These are phyloP conservation scores for Andrena bicolor DNA, from an alignment of 2,888 invertebrate genomes.

Conservation along the genomic window DNA sequence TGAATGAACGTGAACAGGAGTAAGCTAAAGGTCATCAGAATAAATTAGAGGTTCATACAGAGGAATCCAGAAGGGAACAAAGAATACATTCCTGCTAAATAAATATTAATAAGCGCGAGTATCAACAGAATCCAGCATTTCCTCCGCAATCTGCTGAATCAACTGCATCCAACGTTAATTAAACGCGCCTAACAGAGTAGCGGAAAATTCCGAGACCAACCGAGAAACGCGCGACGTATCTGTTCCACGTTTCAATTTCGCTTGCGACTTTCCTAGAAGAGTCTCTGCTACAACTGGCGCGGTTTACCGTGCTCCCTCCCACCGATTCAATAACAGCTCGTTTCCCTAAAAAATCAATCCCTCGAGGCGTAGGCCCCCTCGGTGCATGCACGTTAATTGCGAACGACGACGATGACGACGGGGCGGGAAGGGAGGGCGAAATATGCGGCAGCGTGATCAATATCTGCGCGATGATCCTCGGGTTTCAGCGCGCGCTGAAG, in stretches of 20 bases:
- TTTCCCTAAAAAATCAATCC: slow-evolving; percentile 36
- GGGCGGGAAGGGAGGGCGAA: slow-evolving; percentile 1
- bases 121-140: slow-evolving; percentile 17
- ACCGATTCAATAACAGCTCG: slow-evolving; percentile 7
- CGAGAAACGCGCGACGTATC: no score
- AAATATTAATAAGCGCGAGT: slow-evolving; percentile 23
- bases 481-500: slow-evolving; percentile 28
- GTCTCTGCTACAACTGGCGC: neutral
- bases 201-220: no score
- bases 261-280: slow-evolving; percentile 11
- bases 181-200: slow-evolving; percentile 2
- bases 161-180: neutral
- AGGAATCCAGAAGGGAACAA: neutral
- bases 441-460: slow-evolving; percentile 38
- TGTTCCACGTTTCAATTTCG: slow-evolving; percentile 7
- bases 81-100: neutral
- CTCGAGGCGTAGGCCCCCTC: slow-evolving; percentile 8
- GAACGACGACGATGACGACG: neutral
- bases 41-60: neutral
- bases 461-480: slow-evolving; percentile 40
- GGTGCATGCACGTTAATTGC: slow-evolving; percentile 23
- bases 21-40: neutral
- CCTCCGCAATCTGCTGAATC: slow-evolving; percentile 17
- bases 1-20: no score
- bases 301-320: neutral